Evolutionary conservation across 1,140 invertebrate genomes (phyloP).

Genomic region (Eupeodes corollae): DNA sequence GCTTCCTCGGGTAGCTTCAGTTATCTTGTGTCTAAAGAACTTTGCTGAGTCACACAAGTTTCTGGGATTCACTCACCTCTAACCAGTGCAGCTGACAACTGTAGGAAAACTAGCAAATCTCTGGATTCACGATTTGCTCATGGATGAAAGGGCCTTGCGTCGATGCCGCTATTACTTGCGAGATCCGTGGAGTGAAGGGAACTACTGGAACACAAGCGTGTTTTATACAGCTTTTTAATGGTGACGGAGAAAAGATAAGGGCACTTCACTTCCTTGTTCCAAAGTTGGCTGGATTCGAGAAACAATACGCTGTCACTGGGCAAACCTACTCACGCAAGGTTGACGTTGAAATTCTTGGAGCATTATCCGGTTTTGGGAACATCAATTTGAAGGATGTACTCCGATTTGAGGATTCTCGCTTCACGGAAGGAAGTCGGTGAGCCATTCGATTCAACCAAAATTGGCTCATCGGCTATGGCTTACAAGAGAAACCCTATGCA

Average conservation of each 20-base stretch:
- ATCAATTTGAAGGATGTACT: conserved; percentile 88
- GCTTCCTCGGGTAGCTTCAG: conserved; percentile 70
- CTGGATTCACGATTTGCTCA: conserved; percentile 91
- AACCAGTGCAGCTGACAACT: conserved; percentile 94
- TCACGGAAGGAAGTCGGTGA: conserved; percentile 95
- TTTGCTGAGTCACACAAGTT: conserved; percentile 73
- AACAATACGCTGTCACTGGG: conserved; percentile 75
- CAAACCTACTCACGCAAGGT: conserved; percentile 96
- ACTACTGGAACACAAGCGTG: conserved; percentile 98
- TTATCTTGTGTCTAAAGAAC: conserved; percentile 63
- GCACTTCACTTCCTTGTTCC: conserved; percentile 73
- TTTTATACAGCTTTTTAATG: conserved; percentile 88
- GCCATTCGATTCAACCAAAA: conserved; percentile 93
- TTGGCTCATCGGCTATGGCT: conserved; percentile 86
- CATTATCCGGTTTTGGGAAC: conserved; percentile 71
- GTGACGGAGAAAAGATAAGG: conserved; percentile 74
- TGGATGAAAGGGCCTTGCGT: conserved; percentile 80
- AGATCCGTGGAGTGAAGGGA: conserved; percentile 95
- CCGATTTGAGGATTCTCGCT: conserved; percentile 80
- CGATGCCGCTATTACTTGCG: conserved; percentile 65
- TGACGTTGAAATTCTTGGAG: conserved; percentile 71
- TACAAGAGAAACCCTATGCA: conserved; percentile 99
- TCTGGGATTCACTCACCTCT: conserved; percentile 90
- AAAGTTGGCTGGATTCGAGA: conserved; percentile 76
- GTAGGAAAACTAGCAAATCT: conserved; percentile 92